Percentiles rank a stretch among this genome's conserved stretches.
These are phyloP conservation scores for Pissodes strobi DNA, from an alignment of 1,140 invertebrate species.

Conservation along the genomic window DNA sequence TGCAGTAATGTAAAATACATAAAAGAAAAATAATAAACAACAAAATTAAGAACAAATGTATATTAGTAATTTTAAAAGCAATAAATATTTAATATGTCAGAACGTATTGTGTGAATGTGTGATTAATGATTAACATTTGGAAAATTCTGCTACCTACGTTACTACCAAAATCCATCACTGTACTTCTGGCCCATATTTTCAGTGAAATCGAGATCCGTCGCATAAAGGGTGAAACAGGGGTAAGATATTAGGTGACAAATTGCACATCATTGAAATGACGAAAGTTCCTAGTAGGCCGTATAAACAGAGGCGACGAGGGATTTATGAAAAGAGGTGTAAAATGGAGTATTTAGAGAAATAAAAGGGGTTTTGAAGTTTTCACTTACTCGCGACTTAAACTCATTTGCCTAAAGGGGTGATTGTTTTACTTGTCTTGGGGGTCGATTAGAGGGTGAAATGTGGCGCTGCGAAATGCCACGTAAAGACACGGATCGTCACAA, in stretches of 20 bases:
- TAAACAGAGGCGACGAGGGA: slow-evolving; percentile 27
- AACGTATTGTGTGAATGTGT: no score
- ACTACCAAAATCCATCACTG: neutral
- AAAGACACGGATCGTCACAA: slow-evolving; percentile 18
- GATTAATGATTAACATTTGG: no score
- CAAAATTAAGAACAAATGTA: no score
- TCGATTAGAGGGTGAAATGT: slow-evolving; percentile 29
- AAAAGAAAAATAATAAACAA: no score
- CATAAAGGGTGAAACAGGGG: slow-evolving; percentile 39
- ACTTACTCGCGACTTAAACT: slow-evolving; percentile 32
- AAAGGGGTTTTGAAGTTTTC: slow-evolving; percentile 40
- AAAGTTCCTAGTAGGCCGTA: slow-evolving; percentile 29
- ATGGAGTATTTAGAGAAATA: slow-evolving; percentile 46
- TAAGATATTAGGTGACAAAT: slow-evolving; percentile 55
- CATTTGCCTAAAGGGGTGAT: slow-evolving; percentile 39
- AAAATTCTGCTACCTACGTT: no score
- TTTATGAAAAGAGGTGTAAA: slow-evolving; percentile 41
- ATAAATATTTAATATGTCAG: no score
- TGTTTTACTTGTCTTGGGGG: slow-evolving; percentile 28
- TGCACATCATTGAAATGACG: slow-evolving; percentile 53
- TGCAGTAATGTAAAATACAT: no score
- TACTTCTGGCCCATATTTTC: slow-evolving; percentile 1
- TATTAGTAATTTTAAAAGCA: no score
- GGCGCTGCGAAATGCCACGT: slow-evolving; percentile 7
- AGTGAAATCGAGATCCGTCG: slow-evolving; percentile 1